A percentile compares a stretch with the other conserved stretches of the same genome.
Evolutionary conservation across 2,797 vertebrate genomes (phyloP).

Genomic region (Remorina albescens): DNA sequence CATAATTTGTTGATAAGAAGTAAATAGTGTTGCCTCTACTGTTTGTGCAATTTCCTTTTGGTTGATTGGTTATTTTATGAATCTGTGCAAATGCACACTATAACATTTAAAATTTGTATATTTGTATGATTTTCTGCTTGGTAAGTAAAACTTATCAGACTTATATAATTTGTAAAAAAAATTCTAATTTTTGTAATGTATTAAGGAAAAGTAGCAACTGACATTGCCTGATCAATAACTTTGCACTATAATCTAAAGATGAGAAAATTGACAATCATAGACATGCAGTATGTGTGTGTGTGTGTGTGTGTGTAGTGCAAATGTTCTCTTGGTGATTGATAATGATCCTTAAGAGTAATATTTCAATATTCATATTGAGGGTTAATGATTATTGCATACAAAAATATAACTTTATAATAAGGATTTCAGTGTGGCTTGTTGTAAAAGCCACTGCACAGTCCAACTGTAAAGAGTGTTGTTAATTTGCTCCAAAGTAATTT

Average conservation of each 20-base stretch:
- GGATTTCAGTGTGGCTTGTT: conserved; percentile 1
- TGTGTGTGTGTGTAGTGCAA: too few relatives aligned
- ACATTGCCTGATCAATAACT: conserved; percentile 18
- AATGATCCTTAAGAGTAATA: conserved; percentile 1
- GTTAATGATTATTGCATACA: not conserved
- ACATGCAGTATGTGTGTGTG: not conserved
- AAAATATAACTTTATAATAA: not conserved
- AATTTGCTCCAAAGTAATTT: not conserved
- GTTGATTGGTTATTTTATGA: not conserved
- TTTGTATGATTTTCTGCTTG: conserved; percentile 3
- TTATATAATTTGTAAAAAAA: conserved; percentile 12
- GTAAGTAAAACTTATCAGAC: not conserved
- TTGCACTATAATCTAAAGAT: conserved; percentile 31
- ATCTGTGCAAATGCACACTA: not conserved
- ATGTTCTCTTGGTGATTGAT: not conserved
- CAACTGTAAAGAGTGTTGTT: conserved; percentile 6
- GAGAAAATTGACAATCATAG: not conserved
- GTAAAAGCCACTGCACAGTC: not conserved
- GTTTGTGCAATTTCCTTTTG: conserved; percentile 1
- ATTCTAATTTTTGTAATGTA: not conserved
- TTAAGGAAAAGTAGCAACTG: conserved; percentile 20
- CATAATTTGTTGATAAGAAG: not conserved
- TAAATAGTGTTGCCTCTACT: not conserved
- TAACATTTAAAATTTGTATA: not conserved
- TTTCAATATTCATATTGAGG: not conserved